Conservation (phyloP, 2,888 invertebrate genomes). For the Chelonus formosanus region DNA sequence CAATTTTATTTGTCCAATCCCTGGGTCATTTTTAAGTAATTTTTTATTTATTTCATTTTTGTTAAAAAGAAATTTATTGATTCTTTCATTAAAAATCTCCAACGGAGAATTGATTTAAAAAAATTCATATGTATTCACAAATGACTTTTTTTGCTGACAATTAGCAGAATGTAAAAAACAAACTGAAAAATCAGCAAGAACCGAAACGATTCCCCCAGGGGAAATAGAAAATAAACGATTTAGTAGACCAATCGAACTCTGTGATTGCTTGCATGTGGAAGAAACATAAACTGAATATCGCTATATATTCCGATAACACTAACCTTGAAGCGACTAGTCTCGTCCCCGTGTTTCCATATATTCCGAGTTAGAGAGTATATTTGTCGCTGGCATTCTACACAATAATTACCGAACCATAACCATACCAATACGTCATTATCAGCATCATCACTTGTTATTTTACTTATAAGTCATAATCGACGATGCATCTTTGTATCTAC, state of each 20-base stretch:
- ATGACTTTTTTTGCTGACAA: too few species aligned
- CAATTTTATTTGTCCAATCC: too few species aligned
- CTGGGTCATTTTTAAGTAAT: too few species aligned
- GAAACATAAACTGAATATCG: slow-evolving; percentile 18
- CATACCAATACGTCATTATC: background rate
- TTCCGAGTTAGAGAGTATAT: background rate
- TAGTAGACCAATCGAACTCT: slow-evolving; percentile 21
- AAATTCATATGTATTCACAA: too few species aligned
- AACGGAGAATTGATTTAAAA: too few species aligned
- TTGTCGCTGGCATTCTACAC: slow-evolving; percentile 9
- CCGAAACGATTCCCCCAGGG: background rate
- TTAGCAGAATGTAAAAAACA: too few species aligned
- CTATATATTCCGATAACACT: slow-evolving; percentile 13
- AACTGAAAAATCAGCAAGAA: too few species aligned
- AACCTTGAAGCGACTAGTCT: slow-evolving; percentile 11
- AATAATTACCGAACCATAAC: too few species aligned
- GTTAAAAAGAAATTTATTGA: too few species aligned
- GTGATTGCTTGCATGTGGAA: slow-evolving; percentile 17
- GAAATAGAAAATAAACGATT: background rate
- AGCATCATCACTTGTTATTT: too few species aligned
- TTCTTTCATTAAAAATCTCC: too few species aligned
- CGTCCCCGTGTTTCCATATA: background rate
- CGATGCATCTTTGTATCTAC: background rate
- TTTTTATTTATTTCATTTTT: too few species aligned
- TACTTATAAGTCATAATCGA: background rate